Base-by-base conservation (phyloP, 2,888 invertebrate genomes). In the Drosophila atroscutellata region DNA sequence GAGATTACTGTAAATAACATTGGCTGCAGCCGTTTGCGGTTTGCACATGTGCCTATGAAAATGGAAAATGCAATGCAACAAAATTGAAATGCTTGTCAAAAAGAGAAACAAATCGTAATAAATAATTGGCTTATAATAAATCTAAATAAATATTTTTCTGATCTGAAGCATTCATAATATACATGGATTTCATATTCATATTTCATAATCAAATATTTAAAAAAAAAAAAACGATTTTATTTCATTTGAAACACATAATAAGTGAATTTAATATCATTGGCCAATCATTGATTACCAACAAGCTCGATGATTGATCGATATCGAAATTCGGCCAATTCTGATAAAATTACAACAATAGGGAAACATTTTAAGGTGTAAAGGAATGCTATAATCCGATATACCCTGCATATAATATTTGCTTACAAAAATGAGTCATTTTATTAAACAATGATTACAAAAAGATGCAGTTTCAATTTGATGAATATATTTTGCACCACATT, bases 1-100 rank as follows among this genome's bases (percentile, higher is more conserved):
- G 34, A 60, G 52, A 61, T 55, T 26, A 36, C 39, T 30, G 34
- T 30, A 54, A 61, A 54, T 37, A 39, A 36, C 8, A 60, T 42
- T 32, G 24, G 15, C 26, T 50, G 37, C 45, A 63, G 32, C 59
- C 56, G 59, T 50, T 26, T 32, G 47, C 59, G 11, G 9, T 32
- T 9, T 32, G 8, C 36, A 37, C 49, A 60, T 62, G 26, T 24
- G 20, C 45, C 36, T 13, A 28, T 26, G 11, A 26, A 18, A 13
- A 15, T 39, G 8, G 26, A 11, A 55, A 42, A 56, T 34, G 2
- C 13, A 26, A 13, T 32, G 8, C 24, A 26, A n/a, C 20, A 20
- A 28, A 15, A 30, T n/a, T n/a, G n/a, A 30, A 42, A 42, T 36
- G 6, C 3, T 36, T 24, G 1, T 18, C 4, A n/a, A 54, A 36